phyloP scores from a whole-genome alignment of 2,888 invertebrate species.

The Eupithecia inturbata region DNA sequence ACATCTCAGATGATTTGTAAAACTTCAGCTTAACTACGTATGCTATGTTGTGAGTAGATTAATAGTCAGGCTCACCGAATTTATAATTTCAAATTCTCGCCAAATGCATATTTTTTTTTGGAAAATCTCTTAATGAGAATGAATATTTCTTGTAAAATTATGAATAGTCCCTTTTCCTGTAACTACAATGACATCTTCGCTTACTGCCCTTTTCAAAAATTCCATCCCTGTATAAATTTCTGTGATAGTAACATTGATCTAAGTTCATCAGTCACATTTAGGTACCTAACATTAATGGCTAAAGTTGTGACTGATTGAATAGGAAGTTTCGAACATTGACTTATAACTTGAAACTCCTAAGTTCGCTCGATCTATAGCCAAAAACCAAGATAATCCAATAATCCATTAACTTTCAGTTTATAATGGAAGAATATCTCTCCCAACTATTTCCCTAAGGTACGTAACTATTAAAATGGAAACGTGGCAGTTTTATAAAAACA shows the following conservation, averaged over 20 bases:
- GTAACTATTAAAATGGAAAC: not conserved
- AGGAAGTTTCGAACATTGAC: conserved; percentile 27
- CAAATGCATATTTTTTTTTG: not conserved
- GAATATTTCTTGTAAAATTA: not conserved
- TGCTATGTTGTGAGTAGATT: no score
- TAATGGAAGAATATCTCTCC: not conserved
- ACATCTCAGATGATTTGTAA: no score
- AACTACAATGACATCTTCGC: no score
- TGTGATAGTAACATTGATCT: not conserved
- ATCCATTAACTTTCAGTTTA: conserved; percentile 31
- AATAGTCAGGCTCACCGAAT: no score
- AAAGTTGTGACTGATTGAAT: conserved; percentile 29
- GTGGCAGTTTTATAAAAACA: not conserved
- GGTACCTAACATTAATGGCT: conserved; percentile 15
- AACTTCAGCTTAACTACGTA: no score
- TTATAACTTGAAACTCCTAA: conserved; percentile 28
- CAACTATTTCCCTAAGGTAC: not conserved
- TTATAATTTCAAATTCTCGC: no score
- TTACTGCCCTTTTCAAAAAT: not conserved
- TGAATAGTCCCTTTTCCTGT: not conserved
- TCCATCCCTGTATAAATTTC: not conserved
- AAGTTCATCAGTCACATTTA: conserved; percentile 18
- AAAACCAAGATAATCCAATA: conserved; percentile 36
- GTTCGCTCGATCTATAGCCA: conserved; percentile 40
- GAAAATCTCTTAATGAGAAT: not conserved